phyloP scores from a whole-genome alignment of 2,113 vertebrate species.

The Columba janthina region DNA sequence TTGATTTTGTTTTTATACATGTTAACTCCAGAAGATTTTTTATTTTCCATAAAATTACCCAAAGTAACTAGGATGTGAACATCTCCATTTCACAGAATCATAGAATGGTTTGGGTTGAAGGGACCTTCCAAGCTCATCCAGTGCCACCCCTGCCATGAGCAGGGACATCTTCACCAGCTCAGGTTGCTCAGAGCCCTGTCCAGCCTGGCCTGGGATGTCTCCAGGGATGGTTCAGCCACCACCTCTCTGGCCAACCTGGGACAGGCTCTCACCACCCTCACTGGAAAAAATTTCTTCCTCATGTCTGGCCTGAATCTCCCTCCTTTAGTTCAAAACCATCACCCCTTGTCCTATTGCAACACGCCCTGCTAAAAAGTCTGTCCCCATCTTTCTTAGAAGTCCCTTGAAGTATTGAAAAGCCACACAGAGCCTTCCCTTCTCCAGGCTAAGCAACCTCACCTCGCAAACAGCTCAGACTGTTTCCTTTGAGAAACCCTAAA shows the following conservation, averaged over 20 bases:
- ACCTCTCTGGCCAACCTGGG: no score
- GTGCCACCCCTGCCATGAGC: fast-evolving
- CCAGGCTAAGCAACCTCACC: neutral
- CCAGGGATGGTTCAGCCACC: neutral
- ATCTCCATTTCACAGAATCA: neutral
- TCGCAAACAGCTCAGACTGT: neutral
- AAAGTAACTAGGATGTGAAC: neutral
- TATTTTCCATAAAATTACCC: neutral
- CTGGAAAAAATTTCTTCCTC: no score
- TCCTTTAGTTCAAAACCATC: neutral
- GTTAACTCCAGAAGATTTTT: neutral
- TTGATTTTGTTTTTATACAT: neutral
- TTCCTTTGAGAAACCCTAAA: neutral
- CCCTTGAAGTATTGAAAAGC: neutral
- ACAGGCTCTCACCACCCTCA: no score
- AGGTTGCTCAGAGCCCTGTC: neutral
- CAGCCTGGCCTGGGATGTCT: neutral
- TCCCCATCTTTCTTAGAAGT: neutral
- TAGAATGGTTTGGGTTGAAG: neutral
- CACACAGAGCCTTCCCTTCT: neutral
- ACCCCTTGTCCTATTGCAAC: neutral
- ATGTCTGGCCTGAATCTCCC: neutral
- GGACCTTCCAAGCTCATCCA: neutral
- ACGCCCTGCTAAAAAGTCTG: neutral
- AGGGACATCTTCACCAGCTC: neutral